Percentiles rank a stretch among this genome's conserved stretches.
phyloP scores from a whole-genome alignment of 2,113 vertebrate genomes.

The Hypocryptadius cinnamomeus region DNA sequence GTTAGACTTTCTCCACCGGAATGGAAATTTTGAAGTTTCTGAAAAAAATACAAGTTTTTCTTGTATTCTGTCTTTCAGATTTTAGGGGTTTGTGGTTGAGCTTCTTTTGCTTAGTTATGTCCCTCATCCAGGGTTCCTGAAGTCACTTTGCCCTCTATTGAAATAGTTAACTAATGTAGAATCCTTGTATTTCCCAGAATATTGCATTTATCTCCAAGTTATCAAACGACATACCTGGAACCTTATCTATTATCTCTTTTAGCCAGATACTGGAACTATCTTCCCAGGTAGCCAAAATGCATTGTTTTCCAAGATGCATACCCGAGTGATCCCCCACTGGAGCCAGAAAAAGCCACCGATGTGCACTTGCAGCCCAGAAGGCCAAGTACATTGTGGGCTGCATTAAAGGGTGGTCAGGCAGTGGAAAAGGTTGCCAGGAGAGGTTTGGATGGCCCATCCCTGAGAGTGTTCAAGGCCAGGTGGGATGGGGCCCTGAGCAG shows the following conservation, averaged over 20 bases:
- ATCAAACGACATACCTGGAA: background rate
- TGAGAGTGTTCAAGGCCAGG: background rate
- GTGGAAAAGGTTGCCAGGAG: background rate
- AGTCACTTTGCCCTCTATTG: background rate
- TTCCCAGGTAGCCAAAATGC: background rate
- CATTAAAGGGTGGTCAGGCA: background rate
- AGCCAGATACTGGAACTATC: background rate
- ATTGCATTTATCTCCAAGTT: background rate
- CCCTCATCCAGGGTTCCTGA: background rate
- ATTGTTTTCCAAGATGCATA: background rate
- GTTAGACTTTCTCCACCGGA: background rate
- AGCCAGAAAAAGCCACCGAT: background rate
- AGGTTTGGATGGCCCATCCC: background rate
- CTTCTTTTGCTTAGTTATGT: background rate
- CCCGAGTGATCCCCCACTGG: background rate
- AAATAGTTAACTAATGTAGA: background rate
- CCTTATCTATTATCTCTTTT: background rate
- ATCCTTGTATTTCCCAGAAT: background rate
- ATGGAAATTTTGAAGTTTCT: background rate
- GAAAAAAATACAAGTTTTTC: background rate
- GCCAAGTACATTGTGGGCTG: background rate
- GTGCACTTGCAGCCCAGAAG: background rate
- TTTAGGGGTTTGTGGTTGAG: background rate
- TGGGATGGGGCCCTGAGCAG: background rate
- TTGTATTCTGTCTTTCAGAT: background rate